Conservation (phyloP, 1,140 invertebrate species). For the Heliconius hermathena region DNA sequence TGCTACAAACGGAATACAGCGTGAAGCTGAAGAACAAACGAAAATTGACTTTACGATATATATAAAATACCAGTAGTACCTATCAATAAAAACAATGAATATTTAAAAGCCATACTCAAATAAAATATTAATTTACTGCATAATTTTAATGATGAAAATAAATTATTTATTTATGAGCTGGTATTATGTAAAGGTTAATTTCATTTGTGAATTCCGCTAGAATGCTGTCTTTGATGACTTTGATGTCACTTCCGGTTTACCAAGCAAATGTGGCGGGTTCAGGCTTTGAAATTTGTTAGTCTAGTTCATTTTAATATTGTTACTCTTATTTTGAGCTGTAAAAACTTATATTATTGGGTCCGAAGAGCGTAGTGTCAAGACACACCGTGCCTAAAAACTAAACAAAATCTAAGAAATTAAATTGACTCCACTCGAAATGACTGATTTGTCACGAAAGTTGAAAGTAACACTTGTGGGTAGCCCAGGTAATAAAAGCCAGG, state of each 20-base stretch:
- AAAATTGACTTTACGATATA: no score
- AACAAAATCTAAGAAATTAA: no score
- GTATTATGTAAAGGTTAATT: not conserved
- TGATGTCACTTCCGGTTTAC: not conserved
- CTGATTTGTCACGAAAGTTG: no score
- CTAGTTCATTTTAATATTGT: not conserved
- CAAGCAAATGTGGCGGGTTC: not conserved
- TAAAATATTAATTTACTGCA: not conserved
- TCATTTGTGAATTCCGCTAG: not conserved
- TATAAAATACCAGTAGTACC: not conserved
- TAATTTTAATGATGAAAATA: not conserved
- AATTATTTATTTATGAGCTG: not conserved
- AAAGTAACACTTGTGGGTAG: no score
- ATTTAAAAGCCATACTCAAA: not conserved
- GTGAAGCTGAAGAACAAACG: no score
- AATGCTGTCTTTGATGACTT: not conserved
- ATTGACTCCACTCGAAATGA: no score
- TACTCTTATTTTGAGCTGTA: not conserved
- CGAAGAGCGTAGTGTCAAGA: no score
- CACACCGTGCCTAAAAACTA: no score
- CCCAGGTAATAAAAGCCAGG: no score
- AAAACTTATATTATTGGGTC: no score
- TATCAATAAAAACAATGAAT: not conserved
- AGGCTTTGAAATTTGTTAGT: not conserved
- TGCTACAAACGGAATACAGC: no score